Base-by-base conservation (phyloP, 2,797 vertebrate species). In the Agapornis canus region DNA sequence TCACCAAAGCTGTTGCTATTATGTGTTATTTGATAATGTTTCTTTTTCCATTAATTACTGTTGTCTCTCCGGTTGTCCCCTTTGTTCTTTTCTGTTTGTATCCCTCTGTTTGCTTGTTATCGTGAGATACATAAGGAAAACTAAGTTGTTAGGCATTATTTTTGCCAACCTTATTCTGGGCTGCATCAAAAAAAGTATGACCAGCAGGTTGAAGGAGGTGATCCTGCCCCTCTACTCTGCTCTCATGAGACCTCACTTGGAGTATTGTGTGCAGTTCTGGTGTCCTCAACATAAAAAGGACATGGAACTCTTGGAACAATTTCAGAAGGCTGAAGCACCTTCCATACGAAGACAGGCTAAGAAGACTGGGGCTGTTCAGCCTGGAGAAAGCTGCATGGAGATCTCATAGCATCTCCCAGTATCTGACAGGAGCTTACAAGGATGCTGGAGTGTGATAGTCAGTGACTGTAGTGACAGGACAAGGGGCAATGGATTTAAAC, bases 11-110 rank as follows among this genome's bases (percentile, higher is more conserved):
- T 52, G 9, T 35, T 48, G 13, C 14, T 21, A 5, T 61, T 19
- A 26, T 0, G 8, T 37, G 7, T 0, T 3, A 39, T 66, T 61
- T 39, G 14, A 10, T 52, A 48, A 13, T 1, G 1, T 27, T 48
- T 54, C 7, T 81, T 75, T 47, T 42, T 31, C 42, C 9, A 47
- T 8, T 60, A 2, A 27, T 29, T 56, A 3, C 37, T 22, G 5
- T n/a, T 71, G 14, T 59, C 27, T 52, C 23, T 83, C 20, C 27
- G 35, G 11, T 40, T 57, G 35, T 43, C 32, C 16, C 16, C 23
- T 11, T 78, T 54, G 11, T 25, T 47, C 14, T 48, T 61, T 48
- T 69, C 66, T 11, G 4, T 68, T 89, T 60, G 13, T 43, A 13
- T 37, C 60, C 23, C 66, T 35, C 26, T 42, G 15, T 45, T 61